Evolutionary conservation across 2,113 vertebrate species (phyloP).

Genomic region (Myotis lucifugus): DNA sequence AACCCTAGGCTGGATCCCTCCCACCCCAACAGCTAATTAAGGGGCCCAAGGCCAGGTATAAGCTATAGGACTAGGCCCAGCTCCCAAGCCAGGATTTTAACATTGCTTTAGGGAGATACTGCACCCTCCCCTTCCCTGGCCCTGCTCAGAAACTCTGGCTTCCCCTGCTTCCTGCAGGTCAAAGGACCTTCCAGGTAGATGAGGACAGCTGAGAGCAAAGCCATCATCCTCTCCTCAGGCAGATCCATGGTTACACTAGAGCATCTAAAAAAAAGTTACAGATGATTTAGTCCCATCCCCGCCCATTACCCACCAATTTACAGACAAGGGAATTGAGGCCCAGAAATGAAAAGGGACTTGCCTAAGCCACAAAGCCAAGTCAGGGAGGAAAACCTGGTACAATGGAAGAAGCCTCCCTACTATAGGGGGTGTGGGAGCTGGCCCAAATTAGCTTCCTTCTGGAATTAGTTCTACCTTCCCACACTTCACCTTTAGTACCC

Average conservation of each 20-base stretch:
- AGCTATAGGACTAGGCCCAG: neutral
- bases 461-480: neutral
- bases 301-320: conserved; percentile 7
- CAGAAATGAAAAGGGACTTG: conserved; percentile 47
- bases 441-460: neutral
- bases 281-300: conserved; percentile 38
- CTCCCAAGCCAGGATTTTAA: neutral
- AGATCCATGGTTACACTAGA: conserved; percentile 56
- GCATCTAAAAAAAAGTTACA: conserved; percentile 33
- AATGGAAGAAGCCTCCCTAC: neutral
- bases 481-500: neutral
- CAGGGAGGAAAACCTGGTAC: neutral
- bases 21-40: neutral
- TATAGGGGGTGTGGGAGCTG: neutral
- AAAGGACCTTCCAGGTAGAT: conserved; percentile 57
- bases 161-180: conserved; percentile 42
- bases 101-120: neutral
- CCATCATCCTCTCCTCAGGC: conserved; percentile 26
- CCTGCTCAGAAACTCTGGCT: conserved; percentile 28
- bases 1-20: neutral
- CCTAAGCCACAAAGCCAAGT: neutral
- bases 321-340: conserved; percentile 36
- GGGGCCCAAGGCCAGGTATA: neutral
- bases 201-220: conserved; percentile 51
- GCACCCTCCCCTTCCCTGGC: neutral